Evolutionary conservation across 2,797 vertebrate species (phyloP).

Genomic region (Ispidina lecontei): DNA sequence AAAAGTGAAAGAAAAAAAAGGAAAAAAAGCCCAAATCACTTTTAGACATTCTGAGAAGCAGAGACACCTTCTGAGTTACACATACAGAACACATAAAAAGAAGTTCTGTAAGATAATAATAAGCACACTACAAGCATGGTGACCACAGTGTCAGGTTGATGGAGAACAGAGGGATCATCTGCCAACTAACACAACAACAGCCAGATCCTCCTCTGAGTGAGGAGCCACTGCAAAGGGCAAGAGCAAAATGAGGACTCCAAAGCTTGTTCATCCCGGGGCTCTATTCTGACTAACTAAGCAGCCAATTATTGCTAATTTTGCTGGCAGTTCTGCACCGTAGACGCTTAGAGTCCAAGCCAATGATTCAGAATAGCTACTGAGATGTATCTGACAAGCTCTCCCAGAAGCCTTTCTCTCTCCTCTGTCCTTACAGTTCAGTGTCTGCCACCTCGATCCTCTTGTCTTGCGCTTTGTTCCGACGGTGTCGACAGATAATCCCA

Average conservation of each 20-base stretch:
- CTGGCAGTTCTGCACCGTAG: not conserved
- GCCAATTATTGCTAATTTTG: not conserved
- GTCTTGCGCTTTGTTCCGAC: slow-evolving; percentile 69
- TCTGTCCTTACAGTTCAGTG: slow-evolving; percentile 73
- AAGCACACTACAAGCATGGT: not conserved
- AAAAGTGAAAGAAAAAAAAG: too few relatives aligned
- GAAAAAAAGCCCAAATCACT: not conserved
- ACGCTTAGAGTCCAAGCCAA: not conserved
- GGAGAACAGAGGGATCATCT: not conserved
- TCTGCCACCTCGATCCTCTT: slow-evolving; percentile 44
- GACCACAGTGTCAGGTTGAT: not conserved
- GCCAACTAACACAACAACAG: not conserved
- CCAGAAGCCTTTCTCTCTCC: not conserved
- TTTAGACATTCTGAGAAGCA: not conserved
- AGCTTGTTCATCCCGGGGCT: not conserved
- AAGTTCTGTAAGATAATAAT: not conserved
- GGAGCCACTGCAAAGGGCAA: not conserved
- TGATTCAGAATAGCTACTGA: not conserved
- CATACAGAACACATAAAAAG: not conserved
- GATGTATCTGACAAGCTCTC: not conserved
- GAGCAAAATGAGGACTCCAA: not conserved
- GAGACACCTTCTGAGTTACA: not conserved
- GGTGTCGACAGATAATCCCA: slow-evolving; percentile 79
- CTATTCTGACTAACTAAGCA: not conserved
- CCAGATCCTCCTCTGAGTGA: not conserved